phyloP scores from a whole-genome alignment of 2,797 vertebrate genomes.

The Antennarius maculatus region DNA sequence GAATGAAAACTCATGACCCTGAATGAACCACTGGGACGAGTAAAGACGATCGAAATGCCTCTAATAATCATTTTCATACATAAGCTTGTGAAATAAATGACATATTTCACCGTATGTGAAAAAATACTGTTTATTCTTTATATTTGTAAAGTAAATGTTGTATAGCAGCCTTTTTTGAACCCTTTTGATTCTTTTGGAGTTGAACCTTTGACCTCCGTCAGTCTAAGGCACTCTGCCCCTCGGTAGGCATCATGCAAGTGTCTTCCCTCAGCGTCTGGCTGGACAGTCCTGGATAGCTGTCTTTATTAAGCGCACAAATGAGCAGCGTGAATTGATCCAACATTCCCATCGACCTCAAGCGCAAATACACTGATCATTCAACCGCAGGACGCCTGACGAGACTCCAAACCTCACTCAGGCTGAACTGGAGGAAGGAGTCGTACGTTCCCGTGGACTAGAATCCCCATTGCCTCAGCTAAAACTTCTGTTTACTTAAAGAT shows the following conservation, averaged over 20 bases:
- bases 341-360: constrained; percentile 22
- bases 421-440: constrained; percentile 28
- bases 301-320: constrained; percentile 53
- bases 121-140: constrained; percentile 56
- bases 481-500: constrained; percentile 81
- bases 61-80: constrained; percentile 35
- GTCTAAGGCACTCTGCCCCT: constrained; percentile 83
- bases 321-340: constrained; percentile 42
- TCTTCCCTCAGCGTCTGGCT: constrained; percentile 27
- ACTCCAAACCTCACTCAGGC: constrained; percentile 30
- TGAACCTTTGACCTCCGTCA: constrained; percentile 53
- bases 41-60: constrained; percentile 10
- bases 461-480: constrained; percentile 82
- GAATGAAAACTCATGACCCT: constrained; percentile 43
- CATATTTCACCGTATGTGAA: constrained; percentile 49
- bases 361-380: constrained; percentile 24
- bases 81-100: constrained; percentile 53
- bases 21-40: constrained; percentile 38
- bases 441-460: no score
- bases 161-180: constrained; percentile 72
- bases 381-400: constrained; percentile 21
- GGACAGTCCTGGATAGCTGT: constrained; percentile 49
- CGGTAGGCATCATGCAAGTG: constrained; percentile 35
- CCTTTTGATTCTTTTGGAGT: constrained; percentile 31
- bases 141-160: constrained; percentile 51